Percentiles rank a stretch among this genome's conserved stretches.
Evolutionary conservation across 2,888 invertebrate species (phyloP).

Genomic region (Lochmaea crataegi): DNA sequence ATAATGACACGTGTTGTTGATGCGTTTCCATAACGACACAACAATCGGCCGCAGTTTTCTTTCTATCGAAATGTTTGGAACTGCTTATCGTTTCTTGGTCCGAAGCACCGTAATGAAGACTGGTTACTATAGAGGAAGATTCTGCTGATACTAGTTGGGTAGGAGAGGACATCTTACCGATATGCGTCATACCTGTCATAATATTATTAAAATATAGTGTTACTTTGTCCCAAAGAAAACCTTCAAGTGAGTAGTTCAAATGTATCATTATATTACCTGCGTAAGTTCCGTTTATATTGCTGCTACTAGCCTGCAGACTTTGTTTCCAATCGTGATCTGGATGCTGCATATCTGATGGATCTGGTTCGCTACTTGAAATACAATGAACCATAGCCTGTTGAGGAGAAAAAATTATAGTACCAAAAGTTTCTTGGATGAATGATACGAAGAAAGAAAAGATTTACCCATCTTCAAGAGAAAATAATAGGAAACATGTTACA

Average conservation of each 20-base stretch:
- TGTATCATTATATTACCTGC: conserved; percentile 1
- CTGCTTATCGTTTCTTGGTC: conserved; percentile 51
- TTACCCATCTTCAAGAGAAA: no score
- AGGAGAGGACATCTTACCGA: conserved; percentile 58
- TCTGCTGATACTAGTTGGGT: conserved; percentile 60
- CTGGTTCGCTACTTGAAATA: conserved; percentile 87
- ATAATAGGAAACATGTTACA: no score
- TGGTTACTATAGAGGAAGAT: conserved; percentile 60
- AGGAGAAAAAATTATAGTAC: conserved; percentile 22
- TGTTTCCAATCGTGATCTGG: conserved; percentile 50
- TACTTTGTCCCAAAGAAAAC: no score
- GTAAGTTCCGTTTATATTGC: conserved; percentile 13
- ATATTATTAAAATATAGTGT: conserved; percentile 52
- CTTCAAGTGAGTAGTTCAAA: neutral
- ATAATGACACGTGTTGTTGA: conserved; percentile 60
- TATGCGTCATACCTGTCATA: conserved; percentile 57
- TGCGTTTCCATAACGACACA: conserved; percentile 63
- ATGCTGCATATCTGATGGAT: conserved; percentile 68
- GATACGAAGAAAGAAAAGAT: no score
- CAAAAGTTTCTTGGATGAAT: no score
- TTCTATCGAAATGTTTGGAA: conserved; percentile 27
- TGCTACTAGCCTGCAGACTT: conserved; percentile 14
- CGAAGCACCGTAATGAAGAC: conserved; percentile 58
- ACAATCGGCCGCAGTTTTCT: conserved; percentile 56
- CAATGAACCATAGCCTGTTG: conserved; percentile 86